These are phyloP conservation scores for Embidobia sp. DNA, from an alignment of 2,888 invertebrate species.

Conservation along the genomic window DNA sequence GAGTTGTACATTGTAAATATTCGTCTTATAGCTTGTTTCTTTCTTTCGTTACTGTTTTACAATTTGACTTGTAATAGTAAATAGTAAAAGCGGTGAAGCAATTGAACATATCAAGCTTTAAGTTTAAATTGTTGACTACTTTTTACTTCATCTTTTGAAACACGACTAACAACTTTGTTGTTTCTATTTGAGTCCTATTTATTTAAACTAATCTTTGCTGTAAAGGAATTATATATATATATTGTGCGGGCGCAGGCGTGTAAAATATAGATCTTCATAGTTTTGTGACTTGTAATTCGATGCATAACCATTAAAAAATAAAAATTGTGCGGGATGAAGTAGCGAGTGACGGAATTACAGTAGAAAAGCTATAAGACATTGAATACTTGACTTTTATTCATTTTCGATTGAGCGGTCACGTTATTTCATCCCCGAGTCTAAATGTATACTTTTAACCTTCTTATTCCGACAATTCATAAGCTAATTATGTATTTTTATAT, in stretches of 20 bases:
- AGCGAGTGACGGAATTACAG: conserved; percentile 12
- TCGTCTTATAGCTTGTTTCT: too few relatives aligned
- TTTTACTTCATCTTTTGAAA: too few relatives aligned
- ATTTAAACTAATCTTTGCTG: conserved; percentile 45
- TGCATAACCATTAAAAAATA: conserved; percentile 67
- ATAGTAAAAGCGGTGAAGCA: neutral
- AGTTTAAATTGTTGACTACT: neutral
- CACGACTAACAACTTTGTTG: too few relatives aligned
- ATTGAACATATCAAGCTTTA: conserved; percentile 38
- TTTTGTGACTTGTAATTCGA: conserved; percentile 68
- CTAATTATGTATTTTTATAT: conserved; percentile 82
- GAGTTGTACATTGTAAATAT: conserved; percentile 11
- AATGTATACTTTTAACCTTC: conserved; percentile 80
- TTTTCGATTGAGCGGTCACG: conserved; percentile 18
- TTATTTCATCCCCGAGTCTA: conserved; percentile 74
- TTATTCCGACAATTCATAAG: conserved; percentile 80
- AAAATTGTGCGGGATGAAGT: conserved; percentile 59
- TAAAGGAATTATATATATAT: conserved; percentile 32
- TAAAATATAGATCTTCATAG: conserved; percentile 58
- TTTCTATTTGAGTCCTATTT: neutral
- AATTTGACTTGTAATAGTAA: conserved; percentile 9
- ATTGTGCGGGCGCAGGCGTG: conserved; percentile 23
- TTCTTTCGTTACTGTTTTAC: too few relatives aligned
- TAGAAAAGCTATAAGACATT: too few relatives aligned
- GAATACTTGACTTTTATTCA: too few relatives aligned